Percentiles rank a stretch among this genome's conserved stretches.
These are phyloP conservation scores for Sebastes nivosus DNA, from an alignment of 2,797 vertebrate genomes.

Conservation along the genomic window DNA sequence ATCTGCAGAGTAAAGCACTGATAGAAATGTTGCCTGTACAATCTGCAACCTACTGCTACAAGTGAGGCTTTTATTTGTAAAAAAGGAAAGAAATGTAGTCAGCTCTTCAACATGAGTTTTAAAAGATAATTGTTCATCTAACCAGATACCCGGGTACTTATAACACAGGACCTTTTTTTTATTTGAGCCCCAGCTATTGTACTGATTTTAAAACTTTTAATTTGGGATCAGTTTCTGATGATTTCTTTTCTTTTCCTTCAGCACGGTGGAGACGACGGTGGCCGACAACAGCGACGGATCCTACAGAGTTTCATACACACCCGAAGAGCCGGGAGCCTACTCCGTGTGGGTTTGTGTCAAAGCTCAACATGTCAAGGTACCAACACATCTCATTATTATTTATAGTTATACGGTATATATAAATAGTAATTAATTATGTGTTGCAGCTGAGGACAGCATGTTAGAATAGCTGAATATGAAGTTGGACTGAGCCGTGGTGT, in stretches of 20 bases:
- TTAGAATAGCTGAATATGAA: neutral
- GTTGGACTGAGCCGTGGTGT: neutral
- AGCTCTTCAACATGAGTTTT: neutral
- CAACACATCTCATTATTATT: neutral
- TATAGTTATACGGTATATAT: too few relatives aligned
- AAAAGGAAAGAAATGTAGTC: neutral
- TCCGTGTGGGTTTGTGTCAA: constrained; percentile 86
- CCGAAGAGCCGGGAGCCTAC: constrained; percentile 83
- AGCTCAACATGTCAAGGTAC: constrained; percentile 90
- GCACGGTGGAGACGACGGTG: constrained; percentile 80
- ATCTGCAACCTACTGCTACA: neutral
- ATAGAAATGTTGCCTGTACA: neutral
- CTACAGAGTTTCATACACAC: constrained; percentile 86
- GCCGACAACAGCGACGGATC: constrained; percentile 88
- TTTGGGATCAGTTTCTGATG: neutral
- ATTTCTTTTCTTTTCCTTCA: constrained; percentile 43
- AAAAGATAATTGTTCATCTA: neutral
- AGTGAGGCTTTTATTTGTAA: neutral
- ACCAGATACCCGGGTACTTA: neutral
- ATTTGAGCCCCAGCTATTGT: neutral
- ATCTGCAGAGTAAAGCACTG: neutral
- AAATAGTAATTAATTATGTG: neutral
- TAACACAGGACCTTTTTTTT: neutral
- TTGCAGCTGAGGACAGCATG: neutral
- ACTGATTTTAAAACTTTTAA: neutral